Evolutionary conservation across 2,888 invertebrate genomes (phyloP).

Genomic region (Eristalinus aeneus): DNA sequence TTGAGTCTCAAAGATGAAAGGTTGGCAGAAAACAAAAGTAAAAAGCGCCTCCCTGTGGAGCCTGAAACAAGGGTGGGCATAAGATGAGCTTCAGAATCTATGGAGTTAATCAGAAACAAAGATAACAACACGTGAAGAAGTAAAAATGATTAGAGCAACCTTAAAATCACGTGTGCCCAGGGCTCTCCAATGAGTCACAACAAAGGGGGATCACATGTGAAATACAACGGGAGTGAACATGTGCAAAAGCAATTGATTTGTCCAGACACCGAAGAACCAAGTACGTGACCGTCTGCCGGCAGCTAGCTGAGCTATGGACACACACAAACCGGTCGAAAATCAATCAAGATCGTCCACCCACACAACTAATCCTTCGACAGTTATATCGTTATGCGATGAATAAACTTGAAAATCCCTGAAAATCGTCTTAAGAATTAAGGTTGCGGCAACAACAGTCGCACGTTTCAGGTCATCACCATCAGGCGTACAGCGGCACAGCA

Average conservation of each 20-base stretch:
- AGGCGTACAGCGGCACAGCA: not conserved
- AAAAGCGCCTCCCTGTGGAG: too few species aligned
- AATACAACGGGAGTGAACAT: not conserved
- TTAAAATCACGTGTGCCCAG: not conserved
- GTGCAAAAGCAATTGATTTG: not conserved
- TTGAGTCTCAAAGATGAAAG: too few species aligned
- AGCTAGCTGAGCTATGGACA: not conserved
- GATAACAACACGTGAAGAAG: not conserved
- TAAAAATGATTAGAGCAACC: not conserved
- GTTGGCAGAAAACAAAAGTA: too few species aligned
- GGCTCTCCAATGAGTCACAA: not conserved
- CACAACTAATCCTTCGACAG: not conserved
- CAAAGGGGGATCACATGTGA: not conserved
- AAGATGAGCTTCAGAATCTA: too few species aligned
- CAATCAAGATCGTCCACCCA: not conserved
- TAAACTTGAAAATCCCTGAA: slow-evolving; percentile 10
- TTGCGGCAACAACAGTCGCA: not conserved
- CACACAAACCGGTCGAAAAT: too few species aligned
- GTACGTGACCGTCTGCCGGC: not conserved
- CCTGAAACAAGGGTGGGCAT: too few species aligned
- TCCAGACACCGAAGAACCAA: not conserved
- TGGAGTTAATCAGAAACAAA: too few species aligned
- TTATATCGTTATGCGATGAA: not conserved
- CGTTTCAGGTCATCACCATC: not conserved
- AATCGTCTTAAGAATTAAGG: not conserved